Conservation (phyloP, 2,888 invertebrate species). For the Gnatocerus cornutus region DNA sequence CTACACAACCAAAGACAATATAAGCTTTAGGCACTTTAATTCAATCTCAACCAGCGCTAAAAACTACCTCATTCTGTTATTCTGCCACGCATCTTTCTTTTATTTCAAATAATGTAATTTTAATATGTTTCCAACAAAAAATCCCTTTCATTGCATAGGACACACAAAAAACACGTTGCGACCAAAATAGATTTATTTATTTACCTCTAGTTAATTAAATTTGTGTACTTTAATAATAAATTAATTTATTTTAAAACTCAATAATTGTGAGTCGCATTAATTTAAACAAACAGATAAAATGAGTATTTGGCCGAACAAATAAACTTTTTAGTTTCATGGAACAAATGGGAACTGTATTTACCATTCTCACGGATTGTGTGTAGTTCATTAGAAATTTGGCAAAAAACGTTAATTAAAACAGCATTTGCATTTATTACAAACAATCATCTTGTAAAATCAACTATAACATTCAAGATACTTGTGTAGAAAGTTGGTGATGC, state of each 20-base stretch:
- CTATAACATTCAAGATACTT: too few relatives aligned
- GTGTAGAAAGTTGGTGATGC: background rate
- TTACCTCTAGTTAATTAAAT: slow-evolving; percentile 20
- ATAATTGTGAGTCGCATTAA: slow-evolving; percentile 6
- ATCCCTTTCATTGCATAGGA: background rate
- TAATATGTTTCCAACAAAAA: background rate
- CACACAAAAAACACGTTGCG: too few relatives aligned
- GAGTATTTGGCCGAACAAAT: background rate
- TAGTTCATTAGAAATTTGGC: too few relatives aligned
- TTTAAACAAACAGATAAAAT: too few relatives aligned
- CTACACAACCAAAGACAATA: slow-evolving; percentile 25
- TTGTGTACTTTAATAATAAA: slow-evolving; percentile 17
- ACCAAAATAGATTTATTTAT: background rate
- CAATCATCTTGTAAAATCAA: background rate
- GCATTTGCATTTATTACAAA: background rate
- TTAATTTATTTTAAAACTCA: background rate
- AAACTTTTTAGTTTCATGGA: background rate
- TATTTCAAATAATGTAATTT: slow-evolving; percentile 9
- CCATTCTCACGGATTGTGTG: too few relatives aligned
- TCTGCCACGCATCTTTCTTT: background rate
- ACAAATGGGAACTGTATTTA: too few relatives aligned
- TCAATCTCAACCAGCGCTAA: slow-evolving; percentile 31
- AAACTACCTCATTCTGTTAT: slow-evolving; percentile 8
- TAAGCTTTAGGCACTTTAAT: slow-evolving; percentile 36
- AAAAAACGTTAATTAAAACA: too few relatives aligned